A percentile compares a stretch with the other conserved stretches of the same genome.
phyloP scores from a whole-genome alignment of 2,113 vertebrate species.

The Macrotis lagotis region DNA sequence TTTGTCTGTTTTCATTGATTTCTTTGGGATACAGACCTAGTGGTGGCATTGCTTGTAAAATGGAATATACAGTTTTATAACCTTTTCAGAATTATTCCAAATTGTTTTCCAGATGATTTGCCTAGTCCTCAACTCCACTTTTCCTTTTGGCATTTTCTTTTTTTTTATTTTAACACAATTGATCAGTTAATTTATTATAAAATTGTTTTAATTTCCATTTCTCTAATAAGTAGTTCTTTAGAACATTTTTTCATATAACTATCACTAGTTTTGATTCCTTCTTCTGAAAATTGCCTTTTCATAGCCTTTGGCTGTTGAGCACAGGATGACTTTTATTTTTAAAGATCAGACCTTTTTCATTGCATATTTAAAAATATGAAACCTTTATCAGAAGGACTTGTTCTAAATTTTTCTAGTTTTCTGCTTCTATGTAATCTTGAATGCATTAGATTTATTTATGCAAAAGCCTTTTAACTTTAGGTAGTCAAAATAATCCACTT shows the following conservation, averaged over 20 bases:
- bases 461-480: neutral
- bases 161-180: neutral
- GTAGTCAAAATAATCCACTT: neutral
- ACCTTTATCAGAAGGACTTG: neutral
- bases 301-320: neutral
- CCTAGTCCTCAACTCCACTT: neutral
- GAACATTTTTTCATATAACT: neutral
- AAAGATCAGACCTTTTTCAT: neutral
- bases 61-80: neutral
- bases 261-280: neutral
- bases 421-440: neutral
- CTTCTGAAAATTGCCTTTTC: neutral
- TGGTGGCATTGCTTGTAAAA: neutral
- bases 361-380: neutral
- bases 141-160: neutral
- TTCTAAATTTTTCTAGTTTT: neutral
- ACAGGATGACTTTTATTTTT: neutral
- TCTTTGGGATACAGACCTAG: too few relatives aligned
- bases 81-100: neutral
- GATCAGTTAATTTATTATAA: neutral
- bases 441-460: neutral
- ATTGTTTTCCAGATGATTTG: neutral
- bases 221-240: neutral
- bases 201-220: neutral
- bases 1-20: neutral